A percentile compares a stretch with the other conserved stretches of the same genome.
phyloP scores from a whole-genome alignment of 2,797 vertebrate species.

The Pagetopsis macropterus region DNA sequence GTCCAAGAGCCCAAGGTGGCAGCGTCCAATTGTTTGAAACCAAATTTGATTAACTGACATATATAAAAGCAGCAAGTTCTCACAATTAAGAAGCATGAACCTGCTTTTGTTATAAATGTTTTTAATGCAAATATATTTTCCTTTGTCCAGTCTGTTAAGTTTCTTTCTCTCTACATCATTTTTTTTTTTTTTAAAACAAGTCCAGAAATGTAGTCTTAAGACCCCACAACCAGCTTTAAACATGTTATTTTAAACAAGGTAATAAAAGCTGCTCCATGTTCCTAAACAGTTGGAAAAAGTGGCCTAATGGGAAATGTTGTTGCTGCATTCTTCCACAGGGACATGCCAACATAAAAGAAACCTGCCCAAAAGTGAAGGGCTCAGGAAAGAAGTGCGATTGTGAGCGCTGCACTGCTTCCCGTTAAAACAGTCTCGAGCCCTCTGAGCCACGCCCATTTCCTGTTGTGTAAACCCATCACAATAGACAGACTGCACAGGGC shows the following conservation, averaged over 20 bases:
- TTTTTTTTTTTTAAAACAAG: not conserved
- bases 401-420: conserved; percentile 65
- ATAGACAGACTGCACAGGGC: conserved; percentile 37
- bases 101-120: too few relatives aligned
- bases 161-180: conserved; percentile 2
- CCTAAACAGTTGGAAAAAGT: not conserved
- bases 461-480: conserved; percentile 47
- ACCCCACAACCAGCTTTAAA: not conserved
- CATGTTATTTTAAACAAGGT: not conserved
- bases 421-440: conserved; percentile 44
- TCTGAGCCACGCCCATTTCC: conserved; percentile 60
- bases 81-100: not conserved
- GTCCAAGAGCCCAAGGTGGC: not conserved
- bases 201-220: not conserved
- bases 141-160: not conserved
- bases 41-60: not conserved
- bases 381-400: conserved; percentile 62
- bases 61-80: not conserved
- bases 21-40: not conserved
- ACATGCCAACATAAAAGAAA: conserved; percentile 3
- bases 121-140: too few relatives aligned
- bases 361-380: conserved; percentile 34
- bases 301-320: conserved; percentile 15
- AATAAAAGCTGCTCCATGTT: not conserved
- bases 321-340: not conserved